Percentiles rank a stretch among this genome's conserved stretches.
phyloP scores from a whole-genome alignment of 2,888 invertebrate species.

The Tetheella fluctuosa region DNA sequence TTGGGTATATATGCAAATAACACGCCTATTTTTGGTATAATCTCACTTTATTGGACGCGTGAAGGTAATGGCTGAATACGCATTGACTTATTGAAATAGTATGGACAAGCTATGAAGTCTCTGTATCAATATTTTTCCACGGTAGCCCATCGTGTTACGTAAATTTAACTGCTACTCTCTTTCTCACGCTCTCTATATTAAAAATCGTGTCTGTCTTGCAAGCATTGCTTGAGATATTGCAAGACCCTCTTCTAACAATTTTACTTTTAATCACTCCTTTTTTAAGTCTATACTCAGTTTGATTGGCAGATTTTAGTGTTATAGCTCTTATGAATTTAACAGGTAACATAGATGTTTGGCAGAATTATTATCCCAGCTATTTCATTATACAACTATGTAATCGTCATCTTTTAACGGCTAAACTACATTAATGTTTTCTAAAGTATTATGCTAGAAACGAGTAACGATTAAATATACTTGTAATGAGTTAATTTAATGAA shows the following conservation, averaged over 20 bases:
- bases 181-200: background rate
- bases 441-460: no score
- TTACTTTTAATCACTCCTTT: no score
- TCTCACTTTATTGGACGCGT: conserved; percentile 14
- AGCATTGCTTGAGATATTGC: background rate
- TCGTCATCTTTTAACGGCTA: background rate
- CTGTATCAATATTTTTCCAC: background rate
- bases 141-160: conserved; percentile 2
- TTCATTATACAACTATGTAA: background rate
- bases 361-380: background rate
- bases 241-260: background rate
- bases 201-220: background rate
- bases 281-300: no score
- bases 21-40: conserved; percentile 35
- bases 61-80: conserved; percentile 4
- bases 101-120: background rate
- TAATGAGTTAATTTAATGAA: no score
- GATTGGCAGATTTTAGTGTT: no score
- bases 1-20: conserved; percentile 29
- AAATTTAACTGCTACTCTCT: background rate
- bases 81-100: conserved; percentile 12
- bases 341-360: background rate
- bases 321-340: no score
- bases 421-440: background rate
- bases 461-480: no score